Conservation (phyloP, 2,113 vertebrate genomes). For the Progne subis region DNA sequence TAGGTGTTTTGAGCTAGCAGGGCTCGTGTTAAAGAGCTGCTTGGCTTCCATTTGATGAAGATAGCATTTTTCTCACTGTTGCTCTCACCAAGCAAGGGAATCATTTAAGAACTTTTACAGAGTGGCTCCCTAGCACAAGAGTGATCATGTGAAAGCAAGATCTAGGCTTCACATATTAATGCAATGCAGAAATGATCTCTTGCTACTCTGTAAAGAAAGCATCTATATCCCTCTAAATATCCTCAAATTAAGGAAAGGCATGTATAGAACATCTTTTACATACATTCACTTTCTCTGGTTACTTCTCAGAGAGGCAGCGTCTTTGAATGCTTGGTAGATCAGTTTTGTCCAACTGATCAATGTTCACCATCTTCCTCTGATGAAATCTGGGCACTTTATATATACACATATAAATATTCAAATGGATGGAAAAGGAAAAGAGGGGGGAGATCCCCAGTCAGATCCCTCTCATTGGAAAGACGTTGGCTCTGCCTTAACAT, state of each 20-base stretch:
- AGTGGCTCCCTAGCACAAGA: not conserved
- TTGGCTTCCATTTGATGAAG: not conserved
- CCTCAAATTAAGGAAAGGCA: not conserved
- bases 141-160: not conserved
- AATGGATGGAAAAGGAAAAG: not conserved
- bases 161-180: not conserved
- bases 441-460: not conserved
- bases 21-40: not conserved
- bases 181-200: not conserved
- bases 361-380: not conserved
- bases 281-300: not conserved
- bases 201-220: not conserved
- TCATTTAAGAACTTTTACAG: not conserved
- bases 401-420: not conserved
- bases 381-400: not conserved
- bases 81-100: not conserved
- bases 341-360: not conserved
- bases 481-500: conserved; percentile 35
- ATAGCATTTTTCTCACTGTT: not conserved
- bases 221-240: not conserved
- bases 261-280: not conserved
- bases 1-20: not conserved
- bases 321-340: not conserved
- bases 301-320: not conserved
- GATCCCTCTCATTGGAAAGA: conserved; percentile 9